Evolutionary conservation across 2,113 vertebrate genomes (phyloP).

Genomic region (Oreochromis niloticus): DNA sequence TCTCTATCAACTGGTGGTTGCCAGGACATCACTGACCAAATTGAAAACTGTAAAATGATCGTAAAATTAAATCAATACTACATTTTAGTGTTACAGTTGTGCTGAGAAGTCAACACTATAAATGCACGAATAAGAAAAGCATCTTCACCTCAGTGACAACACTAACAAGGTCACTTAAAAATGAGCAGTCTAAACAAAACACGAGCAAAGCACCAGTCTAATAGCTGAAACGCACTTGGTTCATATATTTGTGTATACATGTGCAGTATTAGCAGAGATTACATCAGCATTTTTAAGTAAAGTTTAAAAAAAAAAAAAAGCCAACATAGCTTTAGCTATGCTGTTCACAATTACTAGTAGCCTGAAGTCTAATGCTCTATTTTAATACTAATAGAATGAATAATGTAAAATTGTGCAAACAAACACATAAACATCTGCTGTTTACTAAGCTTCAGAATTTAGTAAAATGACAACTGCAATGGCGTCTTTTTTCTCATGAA

Average conservation of each 20-base stretch:
- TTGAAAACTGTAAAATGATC: not conserved
- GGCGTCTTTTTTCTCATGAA: not conserved
- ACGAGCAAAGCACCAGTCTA: not conserved
- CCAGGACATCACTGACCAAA: not conserved
- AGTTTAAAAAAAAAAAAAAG: rapidly evolving
- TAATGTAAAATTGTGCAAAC: not conserved
- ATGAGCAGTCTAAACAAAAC: not conserved
- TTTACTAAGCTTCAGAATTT: not conserved
- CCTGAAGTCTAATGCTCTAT: not conserved
- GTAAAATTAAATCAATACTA: not conserved
- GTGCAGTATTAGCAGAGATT: not conserved
- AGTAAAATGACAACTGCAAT: not conserved
- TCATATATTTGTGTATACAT: not conserved
- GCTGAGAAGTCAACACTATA: not conserved
- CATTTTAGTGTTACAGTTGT: not conserved
- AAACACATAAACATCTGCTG: not conserved
- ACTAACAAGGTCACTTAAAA: not conserved
- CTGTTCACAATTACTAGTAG: not conserved
- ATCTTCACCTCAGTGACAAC: not conserved
- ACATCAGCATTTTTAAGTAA: not conserved
- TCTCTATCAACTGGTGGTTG: not conserved
- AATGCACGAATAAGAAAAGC: not conserved
- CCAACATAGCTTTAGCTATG: not conserved
- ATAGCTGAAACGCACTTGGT: not conserved
- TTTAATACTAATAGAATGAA: not conserved